Base-by-base conservation (phyloP, 2,797 vertebrate species). In the Ctenopoma multispine region DNA sequence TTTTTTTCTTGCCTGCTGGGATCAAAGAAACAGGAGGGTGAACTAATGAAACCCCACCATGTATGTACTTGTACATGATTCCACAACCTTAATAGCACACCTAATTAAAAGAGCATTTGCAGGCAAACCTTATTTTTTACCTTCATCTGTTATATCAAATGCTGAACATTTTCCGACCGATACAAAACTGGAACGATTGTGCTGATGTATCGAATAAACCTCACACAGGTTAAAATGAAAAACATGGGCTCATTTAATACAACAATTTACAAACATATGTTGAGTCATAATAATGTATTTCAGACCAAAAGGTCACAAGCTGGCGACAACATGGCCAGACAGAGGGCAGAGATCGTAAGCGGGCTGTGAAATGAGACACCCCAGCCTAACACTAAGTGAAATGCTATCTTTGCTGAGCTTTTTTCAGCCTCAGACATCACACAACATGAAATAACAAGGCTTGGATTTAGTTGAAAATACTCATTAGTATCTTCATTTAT, bases 261-360 rank as follows among this genome's bases (percentile, higher is more conserved):
- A 7, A 15, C 50, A 51, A 72, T 53, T 71, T 36, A 23, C 27
- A 17, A 74, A 80, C 14, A 14, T 36, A 18, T 48, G 20, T 23
- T 69, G 76, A 86, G 78, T 81, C 84, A 85, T 41, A 15, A 23
- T 55, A 63, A 73, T 81, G 46, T 75, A 72, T 81, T 81, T 70
- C 29, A 54, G 84, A 83, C 64, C 78, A 86, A 31, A 86, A 88
- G 87, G 89, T 88, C 79, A 64, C 47, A 70, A 75, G 54, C 77
- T 86, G 89, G 88, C 79, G 86, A 85, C 86, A 88, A 68, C 12
- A 17, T 12, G 71, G 41, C 82, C 87, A 84, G 85, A 90, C 87
- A 70, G 17, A 40, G 73, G 67, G 77, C 50, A 70, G 64, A 47
- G 79, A 59, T 69, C 5, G 44, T 54, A 50, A 75, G 46, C 55